Evolutionary conservation across 53 echinoderm and acorn worm genomes (phyloP).

Genomic region (Temnopleurus reevesii): DNA sequence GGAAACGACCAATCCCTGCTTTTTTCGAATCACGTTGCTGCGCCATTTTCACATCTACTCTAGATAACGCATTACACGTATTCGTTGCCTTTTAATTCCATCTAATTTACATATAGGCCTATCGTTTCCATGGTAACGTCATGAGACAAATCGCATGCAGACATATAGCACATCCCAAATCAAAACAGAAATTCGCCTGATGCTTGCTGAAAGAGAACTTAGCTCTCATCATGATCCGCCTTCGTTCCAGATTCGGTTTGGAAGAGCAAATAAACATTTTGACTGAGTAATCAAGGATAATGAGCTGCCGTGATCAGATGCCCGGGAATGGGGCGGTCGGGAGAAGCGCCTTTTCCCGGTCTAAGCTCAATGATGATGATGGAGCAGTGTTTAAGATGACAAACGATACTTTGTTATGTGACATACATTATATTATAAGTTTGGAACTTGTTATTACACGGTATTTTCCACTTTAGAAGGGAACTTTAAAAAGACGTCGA

Average conservation of each 20-base stretch:
- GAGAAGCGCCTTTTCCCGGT: background rate
- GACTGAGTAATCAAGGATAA: conserved; percentile 14
- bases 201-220: no score
- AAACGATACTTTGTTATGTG: no score
- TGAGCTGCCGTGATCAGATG: conserved; percentile 38
- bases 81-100: background rate
- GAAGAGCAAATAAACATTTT: conserved; percentile 36
- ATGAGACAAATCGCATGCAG: no score
- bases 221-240: background rate
- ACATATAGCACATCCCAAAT: background rate
- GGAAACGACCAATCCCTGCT: no score
- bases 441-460: no score
- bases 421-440: no score
- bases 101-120: background rate
- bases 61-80: background rate
- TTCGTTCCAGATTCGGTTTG: conserved; percentile 11
- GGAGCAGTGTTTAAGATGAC: background rate
- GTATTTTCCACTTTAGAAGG: no score
- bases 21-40: no score
- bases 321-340: no score
- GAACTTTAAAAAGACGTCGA: no score
- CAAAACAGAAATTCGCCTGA: background rate
- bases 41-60: no score
- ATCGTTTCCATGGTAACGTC: background rate
- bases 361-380: background rate